These are phyloP conservation scores for Polyploca ridens DNA, from an alignment of 2,888 invertebrate species.

Conservation along the genomic window DNA sequence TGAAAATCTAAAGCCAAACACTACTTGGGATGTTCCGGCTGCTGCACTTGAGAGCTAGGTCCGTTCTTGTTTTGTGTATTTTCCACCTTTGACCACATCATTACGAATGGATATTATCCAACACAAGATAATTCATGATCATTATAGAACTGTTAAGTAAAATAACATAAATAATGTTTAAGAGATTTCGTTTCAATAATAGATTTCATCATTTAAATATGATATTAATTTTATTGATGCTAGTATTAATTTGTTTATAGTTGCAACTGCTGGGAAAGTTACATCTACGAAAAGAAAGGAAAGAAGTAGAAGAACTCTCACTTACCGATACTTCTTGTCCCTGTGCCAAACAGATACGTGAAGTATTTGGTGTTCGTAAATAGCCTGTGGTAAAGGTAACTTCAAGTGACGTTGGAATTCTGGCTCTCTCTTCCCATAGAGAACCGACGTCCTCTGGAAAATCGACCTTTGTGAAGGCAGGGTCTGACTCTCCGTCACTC, in stretches of 20 bases:
- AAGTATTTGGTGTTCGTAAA: slow-evolving; percentile 85
- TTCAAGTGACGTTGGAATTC: slow-evolving; percentile 92
- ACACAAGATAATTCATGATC: too few relatives aligned
- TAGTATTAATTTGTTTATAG: not conserved
- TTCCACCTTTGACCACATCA: too few relatives aligned
- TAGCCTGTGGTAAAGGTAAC: slow-evolving; percentile 84
- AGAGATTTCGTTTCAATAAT: too few relatives aligned
- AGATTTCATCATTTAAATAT: too few relatives aligned
- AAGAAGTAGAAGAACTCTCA: slow-evolving; percentile 16
- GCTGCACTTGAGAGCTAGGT: too few relatives aligned
- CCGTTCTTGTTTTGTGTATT: too few relatives aligned
- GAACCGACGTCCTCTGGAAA: slow-evolving; percentile 92
- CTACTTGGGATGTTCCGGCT: too few relatives aligned
- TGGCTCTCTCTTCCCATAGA: slow-evolving; percentile 90
- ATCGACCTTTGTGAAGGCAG: slow-evolving; percentile 80
- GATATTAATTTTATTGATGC: not conserved
- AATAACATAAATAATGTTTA: too few relatives aligned
- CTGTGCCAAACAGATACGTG: slow-evolving; percentile 95
- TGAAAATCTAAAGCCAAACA: too few relatives aligned
- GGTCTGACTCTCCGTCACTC: slow-evolving; percentile 68
- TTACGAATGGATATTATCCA: too few relatives aligned
- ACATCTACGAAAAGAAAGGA: slow-evolving; percentile 9
- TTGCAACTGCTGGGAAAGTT: not conserved
- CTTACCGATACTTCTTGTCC: slow-evolving; percentile 91
- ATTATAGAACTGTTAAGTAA: too few relatives aligned